Evolutionary conservation across 2,113 vertebrate species (phyloP), one percentile per base, ranked within the genome.

Genomic region (Leucoraja erinaceus): DNA sequence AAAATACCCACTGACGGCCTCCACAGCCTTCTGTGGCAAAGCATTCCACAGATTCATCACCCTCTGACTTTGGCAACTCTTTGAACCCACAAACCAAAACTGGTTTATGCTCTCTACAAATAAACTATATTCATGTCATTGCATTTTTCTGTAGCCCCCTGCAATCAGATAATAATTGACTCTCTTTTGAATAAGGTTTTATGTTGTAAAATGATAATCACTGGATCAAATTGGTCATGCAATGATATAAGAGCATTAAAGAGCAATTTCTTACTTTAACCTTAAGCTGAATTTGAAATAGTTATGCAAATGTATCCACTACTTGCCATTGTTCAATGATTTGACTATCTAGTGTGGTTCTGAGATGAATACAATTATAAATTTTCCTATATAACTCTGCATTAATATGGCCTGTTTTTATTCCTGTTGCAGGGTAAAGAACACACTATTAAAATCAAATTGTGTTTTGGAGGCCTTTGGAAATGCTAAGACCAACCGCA

Each of bases 401-500:
- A 11, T 59, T 61, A 11, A 84, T 59, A 25, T 84, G 56, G 4
- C 54, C 28, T 33, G 28, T 63, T 72, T 59, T 18, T 76, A 47
- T 93, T 77, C 61, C 61, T 66, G 63, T 77, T 90, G 38, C 95
- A 99, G 99, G 94, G 98, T 99, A 90, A 99, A 99, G 96, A 99
- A 99, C 95, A 99, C 98, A 96, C 95, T 99, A 94, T 97, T 99
- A 77, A 99, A 99, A 95, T 99, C 99, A 94, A 99, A 99, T 96
- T 99, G 98, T 31, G 98, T 99, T 93, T 83, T 99, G 94, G 99
- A 99, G 95, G 98, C 99, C 93, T 99, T 99, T 76, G 98, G 99
- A 79, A 99, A 99, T 0, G 99, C 99, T 96, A 99, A 99, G 95
- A 99, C 99, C 79, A 99, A 97, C 95, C 98, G 98, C 76, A 99